phyloP scores from a whole-genome alignment of 2,888 invertebrate species.

The Eupelmus urozonus region DNA sequence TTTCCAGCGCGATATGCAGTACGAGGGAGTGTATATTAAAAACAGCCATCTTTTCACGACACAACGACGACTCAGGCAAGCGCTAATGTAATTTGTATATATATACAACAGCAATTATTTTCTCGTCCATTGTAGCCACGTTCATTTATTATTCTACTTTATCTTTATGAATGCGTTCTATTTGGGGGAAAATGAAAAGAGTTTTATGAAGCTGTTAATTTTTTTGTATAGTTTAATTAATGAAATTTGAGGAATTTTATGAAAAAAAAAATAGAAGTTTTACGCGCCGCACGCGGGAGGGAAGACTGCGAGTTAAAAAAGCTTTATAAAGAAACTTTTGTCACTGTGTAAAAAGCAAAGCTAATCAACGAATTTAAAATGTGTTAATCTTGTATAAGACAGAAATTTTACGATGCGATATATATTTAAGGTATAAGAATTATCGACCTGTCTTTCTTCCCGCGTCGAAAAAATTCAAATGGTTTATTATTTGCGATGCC shows the following conservation, averaged over 20 bases:
- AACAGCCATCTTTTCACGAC: constrained; percentile 25
- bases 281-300: neutral
- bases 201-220: constrained; percentile 14
- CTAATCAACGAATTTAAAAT: constrained; percentile 53
- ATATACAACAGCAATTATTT: too few relatives aligned
- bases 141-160: neutral
- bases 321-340: constrained; percentile 6
- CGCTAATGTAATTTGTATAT: constrained; percentile 41
- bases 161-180: neutral
- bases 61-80: constrained; percentile 33
- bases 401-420: constrained; percentile 28
- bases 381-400: constrained; percentile 29
- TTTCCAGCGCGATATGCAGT: neutral
- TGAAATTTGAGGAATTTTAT: constrained; percentile 33
- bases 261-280: too few relatives aligned
- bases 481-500: too few relatives aligned
- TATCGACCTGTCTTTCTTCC: constrained; percentile 12
- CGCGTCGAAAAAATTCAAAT: too few relatives aligned
- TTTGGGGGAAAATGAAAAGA: neutral
- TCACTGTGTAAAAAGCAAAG: constrained; percentile 1
- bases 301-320: neutral
- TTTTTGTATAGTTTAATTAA: constrained; percentile 10
- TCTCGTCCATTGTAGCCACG: too few relatives aligned
- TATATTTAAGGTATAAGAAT: neutral
- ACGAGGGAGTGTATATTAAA: neutral